Percentiles rank a stretch among this genome's conserved stretches.
These are phyloP conservation scores for Sylvia borin DNA, from an alignment of 2,797 vertebrate genomes.

Conservation along the genomic window DNA sequence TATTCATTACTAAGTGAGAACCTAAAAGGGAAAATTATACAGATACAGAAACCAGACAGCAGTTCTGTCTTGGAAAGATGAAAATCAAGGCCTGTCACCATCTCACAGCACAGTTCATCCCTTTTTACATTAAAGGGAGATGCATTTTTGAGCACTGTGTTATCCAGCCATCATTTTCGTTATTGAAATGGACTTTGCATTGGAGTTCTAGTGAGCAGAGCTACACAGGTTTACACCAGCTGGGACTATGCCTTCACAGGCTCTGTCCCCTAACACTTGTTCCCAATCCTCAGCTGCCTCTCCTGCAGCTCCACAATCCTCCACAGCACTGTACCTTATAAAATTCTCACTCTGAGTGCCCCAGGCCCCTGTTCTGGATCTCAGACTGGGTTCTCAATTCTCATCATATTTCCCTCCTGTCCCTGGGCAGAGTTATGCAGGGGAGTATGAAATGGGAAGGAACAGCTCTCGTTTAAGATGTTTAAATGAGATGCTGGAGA, in stretches of 20 bases:
- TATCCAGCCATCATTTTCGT: neutral
- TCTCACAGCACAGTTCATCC: neutral
- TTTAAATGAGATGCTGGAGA: neutral
- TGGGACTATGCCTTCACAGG: neutral
- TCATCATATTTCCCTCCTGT: neutral
- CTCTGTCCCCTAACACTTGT: neutral
- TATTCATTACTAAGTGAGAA: conserved; percentile 35
- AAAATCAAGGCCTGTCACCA: neutral
- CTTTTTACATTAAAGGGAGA: conserved; percentile 5
- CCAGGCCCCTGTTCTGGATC: neutral
- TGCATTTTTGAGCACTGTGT: neutral
- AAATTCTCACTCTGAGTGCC: neutral
- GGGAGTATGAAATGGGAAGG: neutral
- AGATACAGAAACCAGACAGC: neutral
- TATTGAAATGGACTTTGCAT: conserved; percentile 4
- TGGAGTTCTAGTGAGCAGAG: neutral
- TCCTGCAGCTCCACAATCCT: neutral
- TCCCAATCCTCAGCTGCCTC: neutral
- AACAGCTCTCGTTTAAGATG: neutral
- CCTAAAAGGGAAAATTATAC: conserved; percentile 10
- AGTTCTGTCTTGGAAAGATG: neutral
- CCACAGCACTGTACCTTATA: neutral
- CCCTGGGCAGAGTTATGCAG: neutral
- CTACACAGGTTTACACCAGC: neutral
- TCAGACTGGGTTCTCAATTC: neutral